Base-by-base conservation (phyloP, 1,140 invertebrate species). In the Solenopsis invicta region DNA sequence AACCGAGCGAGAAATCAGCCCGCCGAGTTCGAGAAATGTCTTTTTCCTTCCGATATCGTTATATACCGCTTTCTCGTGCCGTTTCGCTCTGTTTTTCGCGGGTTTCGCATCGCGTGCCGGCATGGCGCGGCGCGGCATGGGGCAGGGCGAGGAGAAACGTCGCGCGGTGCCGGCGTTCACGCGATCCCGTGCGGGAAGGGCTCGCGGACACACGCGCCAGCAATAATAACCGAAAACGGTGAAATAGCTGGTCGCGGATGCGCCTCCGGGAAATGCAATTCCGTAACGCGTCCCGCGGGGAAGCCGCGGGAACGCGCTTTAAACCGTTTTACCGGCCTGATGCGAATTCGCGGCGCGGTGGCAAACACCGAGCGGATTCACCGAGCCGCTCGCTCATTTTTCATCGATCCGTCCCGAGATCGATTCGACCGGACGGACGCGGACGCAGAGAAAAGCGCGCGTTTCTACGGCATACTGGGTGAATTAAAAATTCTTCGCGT, bases 401-500 rank as follows among this genome's bases (percentile, higher is more conserved):
- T 84, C 69, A 69, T 69, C 41, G 67, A 74, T 50, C 41, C 1
- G 9, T 10, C 0, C 1, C 12, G 18, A 61, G 45, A 82, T 82
- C 52, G 52, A 82, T 82, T 59, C n/a, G 37, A 1, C 12, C 54
- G 69, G n/a, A 54, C 6, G 41, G 8, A 41, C 29, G 29, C 29
- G 29, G 29, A 29, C 29, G 29, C 52, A 24, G 66, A 82, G 67
- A 61, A 50, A 29, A 74, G 80, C 41, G 69, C 41, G 69, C 69
- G 34, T 84, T 45, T 84, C 80, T 37, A 56, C n/a, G 29, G 69
- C 69, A 37, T 74, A n/a, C 80, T 74, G 69, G n/a, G 80, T 45
- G 80, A 84, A 84, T 84, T 84, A 84, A 84, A 84, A 84, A 84
- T 84, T 84, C 80, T 74, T 82, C 8, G 52, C 80, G 67, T 82